Evolutionary conservation across 1,140 invertebrate genomes (phyloP).

Genomic region (Danaus plexippus): DNA sequence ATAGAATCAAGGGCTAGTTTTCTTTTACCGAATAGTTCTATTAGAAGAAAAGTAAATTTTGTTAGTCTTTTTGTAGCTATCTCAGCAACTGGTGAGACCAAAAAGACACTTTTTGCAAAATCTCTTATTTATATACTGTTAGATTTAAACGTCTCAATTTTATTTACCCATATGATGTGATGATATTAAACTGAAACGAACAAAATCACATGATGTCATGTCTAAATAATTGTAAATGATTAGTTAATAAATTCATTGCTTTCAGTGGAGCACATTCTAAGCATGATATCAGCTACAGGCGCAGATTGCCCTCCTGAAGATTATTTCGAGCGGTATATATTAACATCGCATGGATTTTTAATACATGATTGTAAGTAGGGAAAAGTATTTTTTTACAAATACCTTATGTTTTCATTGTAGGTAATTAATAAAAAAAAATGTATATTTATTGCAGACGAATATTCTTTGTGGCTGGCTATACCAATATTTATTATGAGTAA

Average conservation of each 20-base stretch:
- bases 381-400: background rate
- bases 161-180: too few species aligned
- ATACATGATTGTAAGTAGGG: conserved; percentile 33
- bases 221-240: too few species aligned
- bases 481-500: conserved; percentile 71
- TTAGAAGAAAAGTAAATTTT: conserved; percentile 28
- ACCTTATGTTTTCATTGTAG: conserved; percentile 4
- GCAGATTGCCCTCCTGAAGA: conserved; percentile 32
- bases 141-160: too few species aligned
- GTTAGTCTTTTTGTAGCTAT: conserved; percentile 29
- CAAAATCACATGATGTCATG: too few species aligned
- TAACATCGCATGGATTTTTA: conserved; percentile 49
- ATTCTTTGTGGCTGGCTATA: conserved; percentile 39
- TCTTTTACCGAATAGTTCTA: conserved; percentile 29
- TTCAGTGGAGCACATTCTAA: conserved; percentile 53
- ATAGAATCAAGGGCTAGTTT: conserved; percentile 23
- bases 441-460: conserved; percentile 36
- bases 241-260: conserved; percentile 7
- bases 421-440: background rate
- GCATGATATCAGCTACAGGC: conserved; percentile 45
- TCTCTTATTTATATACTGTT: too few species aligned
- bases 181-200: too few species aligned
- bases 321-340: conserved; percentile 41
- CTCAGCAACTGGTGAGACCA: conserved; percentile 34
- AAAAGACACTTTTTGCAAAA: too few species aligned